A percentile compares a stretch with the other conserved stretches of the same genome.
These are phyloP conservation scores for Rhabdomys dilectus DNA, from an alignment of 2,113 vertebrate species.

Conservation along the genomic window DNA sequence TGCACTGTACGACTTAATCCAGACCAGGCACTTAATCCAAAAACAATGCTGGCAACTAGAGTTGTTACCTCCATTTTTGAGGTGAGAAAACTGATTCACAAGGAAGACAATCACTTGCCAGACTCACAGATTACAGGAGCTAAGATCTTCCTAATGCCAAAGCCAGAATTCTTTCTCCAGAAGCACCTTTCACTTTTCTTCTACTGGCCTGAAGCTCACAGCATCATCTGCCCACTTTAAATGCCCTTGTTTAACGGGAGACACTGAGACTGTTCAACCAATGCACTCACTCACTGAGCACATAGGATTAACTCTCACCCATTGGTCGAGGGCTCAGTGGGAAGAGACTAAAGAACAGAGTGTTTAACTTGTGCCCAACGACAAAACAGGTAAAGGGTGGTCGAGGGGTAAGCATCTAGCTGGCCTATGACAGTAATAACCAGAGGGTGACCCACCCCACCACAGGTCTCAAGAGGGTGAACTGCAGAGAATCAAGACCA, in stretches of 20 bases:
- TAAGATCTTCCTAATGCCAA: conserved; percentile 17
- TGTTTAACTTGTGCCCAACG: neutral
- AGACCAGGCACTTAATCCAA: neutral
- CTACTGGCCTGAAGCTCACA: neutral
- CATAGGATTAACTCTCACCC: neutral
- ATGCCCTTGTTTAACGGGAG: neutral
- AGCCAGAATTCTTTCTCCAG: conserved; percentile 12
- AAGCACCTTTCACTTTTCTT: neutral
- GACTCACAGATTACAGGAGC: neutral
- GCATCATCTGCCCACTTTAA: neutral
- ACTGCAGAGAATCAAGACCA: neutral
- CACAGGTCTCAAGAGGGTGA: neutral
- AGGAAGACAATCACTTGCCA: neutral
- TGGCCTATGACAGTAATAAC: neutral
- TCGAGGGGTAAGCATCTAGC: neutral
- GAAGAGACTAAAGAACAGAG: neutral
- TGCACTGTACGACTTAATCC: neutral
- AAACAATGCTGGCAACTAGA: neutral
- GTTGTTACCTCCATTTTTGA: conserved; percentile 16
- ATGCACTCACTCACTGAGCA: neutral
- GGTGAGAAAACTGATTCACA: conserved; percentile 31
- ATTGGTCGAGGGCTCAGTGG: neutral
- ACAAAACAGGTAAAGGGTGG: neutral
- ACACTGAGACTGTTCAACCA: neutral
- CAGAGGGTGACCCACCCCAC: neutral